These are phyloP conservation scores for Microctonus aethiopoides DNA, from an alignment of 2,888 invertebrate genomes.

Conservation along the genomic window DNA sequence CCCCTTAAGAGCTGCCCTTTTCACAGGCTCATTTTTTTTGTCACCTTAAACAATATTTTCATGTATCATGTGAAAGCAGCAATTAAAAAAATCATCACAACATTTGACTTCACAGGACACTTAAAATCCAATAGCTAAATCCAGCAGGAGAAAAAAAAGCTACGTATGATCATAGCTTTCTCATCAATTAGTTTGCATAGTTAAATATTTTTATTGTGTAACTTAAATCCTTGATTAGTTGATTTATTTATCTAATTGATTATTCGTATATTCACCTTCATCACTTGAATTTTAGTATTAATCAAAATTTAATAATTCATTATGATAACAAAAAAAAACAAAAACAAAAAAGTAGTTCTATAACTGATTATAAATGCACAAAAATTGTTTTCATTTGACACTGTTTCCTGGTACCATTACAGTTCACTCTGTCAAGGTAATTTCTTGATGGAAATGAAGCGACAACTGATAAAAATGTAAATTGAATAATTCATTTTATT, in stretches of 20 bases:
- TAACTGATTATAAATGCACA: background rate
- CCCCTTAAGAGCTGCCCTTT: too few species aligned
- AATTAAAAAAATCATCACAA: too few species aligned
- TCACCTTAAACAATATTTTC: too few species aligned
- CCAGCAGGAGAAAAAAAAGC: too few species aligned
- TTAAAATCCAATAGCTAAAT: too few species aligned
- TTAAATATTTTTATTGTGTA: too few species aligned
- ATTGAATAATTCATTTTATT: slow-evolving; percentile 20
- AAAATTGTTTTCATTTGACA: background rate
- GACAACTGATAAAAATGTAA: background rate
- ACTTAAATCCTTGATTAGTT: too few species aligned
- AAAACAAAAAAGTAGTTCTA: background rate
- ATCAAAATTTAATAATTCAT: background rate
- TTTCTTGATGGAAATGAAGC: background rate
- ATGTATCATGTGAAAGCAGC: too few species aligned
- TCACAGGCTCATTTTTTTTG: too few species aligned
- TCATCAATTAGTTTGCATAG: background rate
- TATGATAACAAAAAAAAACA: background rate
- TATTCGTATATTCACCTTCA: background rate
- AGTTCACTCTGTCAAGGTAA: slow-evolving; percentile 6
- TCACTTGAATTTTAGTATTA: background rate
- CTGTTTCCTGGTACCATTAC: background rate
- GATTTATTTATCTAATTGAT: background rate
- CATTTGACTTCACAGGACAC: too few species aligned
- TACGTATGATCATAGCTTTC: too few species aligned